phyloP scores from a whole-genome alignment of 2,888 invertebrate genomes.

The Lapara coniferarum region DNA sequence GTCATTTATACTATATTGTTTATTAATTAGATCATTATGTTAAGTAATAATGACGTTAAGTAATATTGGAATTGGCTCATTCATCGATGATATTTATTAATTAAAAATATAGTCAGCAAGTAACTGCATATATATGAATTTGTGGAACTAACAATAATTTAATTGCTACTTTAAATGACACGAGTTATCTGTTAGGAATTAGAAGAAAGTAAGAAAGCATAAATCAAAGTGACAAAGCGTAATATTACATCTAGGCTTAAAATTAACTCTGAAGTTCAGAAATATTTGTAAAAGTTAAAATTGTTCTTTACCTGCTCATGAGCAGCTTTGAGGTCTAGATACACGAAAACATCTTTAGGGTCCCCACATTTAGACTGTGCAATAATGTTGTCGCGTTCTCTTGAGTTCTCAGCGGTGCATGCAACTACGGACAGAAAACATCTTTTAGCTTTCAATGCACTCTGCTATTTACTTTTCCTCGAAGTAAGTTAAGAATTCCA shows the following conservation, averaged over 20 bases:
- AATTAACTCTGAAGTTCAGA: not conserved
- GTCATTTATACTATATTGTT: not conserved
- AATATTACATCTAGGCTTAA: not conserved
- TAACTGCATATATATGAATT: not conserved
- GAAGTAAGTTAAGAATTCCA: not conserved
- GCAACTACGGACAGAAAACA: constrained; percentile 54
- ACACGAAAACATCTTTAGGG: constrained; percentile 71
- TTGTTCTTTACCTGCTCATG: constrained; percentile 65
- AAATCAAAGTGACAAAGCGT: not conserved
- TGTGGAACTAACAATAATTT: not conserved
- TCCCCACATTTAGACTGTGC: constrained; percentile 70
- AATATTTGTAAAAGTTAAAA: not conserved
- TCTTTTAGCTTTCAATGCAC: not conserved
- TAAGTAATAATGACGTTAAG: not conserved
- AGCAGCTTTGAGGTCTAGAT: constrained; percentile 58
- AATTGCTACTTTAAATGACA: not conserved
- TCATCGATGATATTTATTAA: not conserved
- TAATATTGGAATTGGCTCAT: not conserved
- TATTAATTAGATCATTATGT: constrained; percentile 5
- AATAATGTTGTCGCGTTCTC: constrained; percentile 61
- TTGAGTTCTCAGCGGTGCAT: constrained; percentile 60
- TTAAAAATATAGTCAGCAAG: not conserved
- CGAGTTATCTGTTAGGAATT: not conserved
- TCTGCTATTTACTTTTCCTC: not conserved
- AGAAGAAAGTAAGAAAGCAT: not conserved